These are phyloP conservation scores for Bimastos eiseni DNA, from an alignment of 2,888 invertebrate species.

Conservation along the genomic window DNA sequence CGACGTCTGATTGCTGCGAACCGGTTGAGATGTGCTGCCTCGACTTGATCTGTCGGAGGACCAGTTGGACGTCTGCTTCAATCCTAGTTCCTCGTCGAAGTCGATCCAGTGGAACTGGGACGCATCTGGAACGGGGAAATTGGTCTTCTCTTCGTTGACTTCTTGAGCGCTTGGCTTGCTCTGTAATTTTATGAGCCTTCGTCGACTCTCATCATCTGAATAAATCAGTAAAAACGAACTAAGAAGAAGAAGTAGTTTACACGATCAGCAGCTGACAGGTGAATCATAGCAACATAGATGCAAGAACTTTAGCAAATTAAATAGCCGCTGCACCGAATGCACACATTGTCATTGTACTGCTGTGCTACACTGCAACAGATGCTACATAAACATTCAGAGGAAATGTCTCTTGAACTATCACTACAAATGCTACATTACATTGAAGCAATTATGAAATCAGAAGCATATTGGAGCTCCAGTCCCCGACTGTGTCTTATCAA, in stretches of 20 bases:
- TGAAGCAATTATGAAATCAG: background rate
- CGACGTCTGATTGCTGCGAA: background rate
- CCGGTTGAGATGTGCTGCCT: background rate
- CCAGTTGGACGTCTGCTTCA: background rate
- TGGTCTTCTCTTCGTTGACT: background rate
- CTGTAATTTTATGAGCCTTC: background rate
- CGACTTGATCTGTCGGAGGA: background rate
- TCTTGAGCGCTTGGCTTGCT: constrained; percentile 21
- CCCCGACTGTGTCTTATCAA: background rate
- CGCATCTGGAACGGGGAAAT: constrained; percentile 7
- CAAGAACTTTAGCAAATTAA: too few species aligned
- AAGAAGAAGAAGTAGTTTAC: background rate
- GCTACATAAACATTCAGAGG: background rate
- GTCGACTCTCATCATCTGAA: constrained; percentile 15
- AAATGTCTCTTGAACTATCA: background rate
- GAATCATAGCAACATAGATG: too few species aligned
- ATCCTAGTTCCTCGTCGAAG: constrained; percentile 18
- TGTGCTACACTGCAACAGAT: background rate
- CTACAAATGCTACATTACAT: background rate
- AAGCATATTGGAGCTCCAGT: background rate
- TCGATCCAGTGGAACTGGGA: constrained; percentile 22
- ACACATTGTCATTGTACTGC: background rate
- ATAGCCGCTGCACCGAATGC: too few species aligned
- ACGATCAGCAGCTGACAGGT: background rate
- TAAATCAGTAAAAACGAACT: background rate